Conservation (phyloP, 92 coral and sea anemone genomes). For the Epizoanthus scotinus region DNA sequence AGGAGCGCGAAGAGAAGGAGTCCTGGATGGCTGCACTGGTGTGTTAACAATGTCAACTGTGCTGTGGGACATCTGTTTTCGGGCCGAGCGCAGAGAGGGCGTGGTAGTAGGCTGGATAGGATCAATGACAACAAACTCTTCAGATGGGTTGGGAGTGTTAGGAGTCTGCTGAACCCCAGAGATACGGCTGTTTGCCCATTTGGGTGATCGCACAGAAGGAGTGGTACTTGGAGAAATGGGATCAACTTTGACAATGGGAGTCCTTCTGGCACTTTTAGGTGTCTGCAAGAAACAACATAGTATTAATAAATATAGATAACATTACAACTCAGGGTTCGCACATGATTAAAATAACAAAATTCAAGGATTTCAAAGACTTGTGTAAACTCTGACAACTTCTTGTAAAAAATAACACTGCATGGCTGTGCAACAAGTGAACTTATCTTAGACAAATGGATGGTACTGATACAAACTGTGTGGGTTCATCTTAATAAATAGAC, state of each 20-base stretch:
- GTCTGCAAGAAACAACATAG: slow-evolving; percentile 1
- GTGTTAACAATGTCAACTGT: slow-evolving; percentile 7
- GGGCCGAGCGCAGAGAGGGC: slow-evolving; percentile 55
- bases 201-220: slow-evolving; percentile 61
- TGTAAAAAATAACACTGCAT: too few relatives aligned
- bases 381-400: too few relatives aligned
- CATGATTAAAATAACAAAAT: too few relatives aligned
- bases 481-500: too few relatives aligned
- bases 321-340: too few relatives aligned
- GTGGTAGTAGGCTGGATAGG: slow-evolving; percentile 54
- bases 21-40: slow-evolving; percentile 50
- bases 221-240: slow-evolving; percentile 57
- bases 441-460: too few relatives aligned
- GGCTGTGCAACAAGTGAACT: too few relatives aligned
- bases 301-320: too few relatives aligned
- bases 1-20: slow-evolving; percentile 67
- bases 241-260: slow-evolving; percentile 30
- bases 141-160: not conserved
- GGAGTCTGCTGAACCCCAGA: too few relatives aligned
- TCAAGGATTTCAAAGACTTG: too few relatives aligned
- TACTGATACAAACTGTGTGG: too few relatives aligned
- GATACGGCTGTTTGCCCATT: not conserved
- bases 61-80: slow-evolving; percentile 3
- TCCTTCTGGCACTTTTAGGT: slow-evolving; percentile 15
- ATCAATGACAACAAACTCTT: slow-evolving; percentile 19